A percentile compares a stretch with the other conserved stretches of the same genome.
Conservation (phyloP, 1,140 invertebrate genomes). For the Platorchestia sp. region DNA sequence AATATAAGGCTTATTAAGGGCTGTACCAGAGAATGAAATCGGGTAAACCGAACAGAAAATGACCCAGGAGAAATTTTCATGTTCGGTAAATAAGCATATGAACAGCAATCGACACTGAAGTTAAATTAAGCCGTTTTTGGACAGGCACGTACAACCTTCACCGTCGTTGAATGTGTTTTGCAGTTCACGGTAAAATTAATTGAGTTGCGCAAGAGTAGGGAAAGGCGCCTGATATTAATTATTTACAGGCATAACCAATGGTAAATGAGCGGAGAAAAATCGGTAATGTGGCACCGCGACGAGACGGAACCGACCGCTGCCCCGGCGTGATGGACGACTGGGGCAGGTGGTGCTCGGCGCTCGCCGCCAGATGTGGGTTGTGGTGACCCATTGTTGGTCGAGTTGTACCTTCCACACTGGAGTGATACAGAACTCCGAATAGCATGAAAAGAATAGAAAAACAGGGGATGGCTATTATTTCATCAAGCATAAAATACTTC, state of each 20-base stretch:
- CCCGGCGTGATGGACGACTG: background rate
- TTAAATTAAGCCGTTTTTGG: background rate
- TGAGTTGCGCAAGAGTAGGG: background rate
- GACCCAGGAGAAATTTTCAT: background rate
- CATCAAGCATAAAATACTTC: no score
- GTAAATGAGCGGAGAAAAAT: conserved; percentile 13
- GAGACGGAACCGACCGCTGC: background rate
- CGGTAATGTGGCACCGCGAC: background rate
- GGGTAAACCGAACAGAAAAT: no score
- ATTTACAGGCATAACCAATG: conserved; percentile 13
- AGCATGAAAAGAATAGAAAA: no score
- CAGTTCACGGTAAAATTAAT: conserved; percentile 14
- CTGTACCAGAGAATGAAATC: no score
- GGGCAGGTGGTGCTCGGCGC: background rate
- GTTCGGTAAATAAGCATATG: background rate
- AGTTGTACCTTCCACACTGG: no score
- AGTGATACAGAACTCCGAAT: no score
- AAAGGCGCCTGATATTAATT: background rate
- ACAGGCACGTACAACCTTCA: background rate
- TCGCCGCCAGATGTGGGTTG: background rate
- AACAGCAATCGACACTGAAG: background rate
- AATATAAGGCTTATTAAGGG: no score
- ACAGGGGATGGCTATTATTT: no score
- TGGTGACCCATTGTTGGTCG: no score
- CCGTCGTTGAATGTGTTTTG: background rate